Evolutionary conservation across 2,888 invertebrate genomes (phyloP).

Genomic region (Lepeophtheirus nordmannii): DNA sequence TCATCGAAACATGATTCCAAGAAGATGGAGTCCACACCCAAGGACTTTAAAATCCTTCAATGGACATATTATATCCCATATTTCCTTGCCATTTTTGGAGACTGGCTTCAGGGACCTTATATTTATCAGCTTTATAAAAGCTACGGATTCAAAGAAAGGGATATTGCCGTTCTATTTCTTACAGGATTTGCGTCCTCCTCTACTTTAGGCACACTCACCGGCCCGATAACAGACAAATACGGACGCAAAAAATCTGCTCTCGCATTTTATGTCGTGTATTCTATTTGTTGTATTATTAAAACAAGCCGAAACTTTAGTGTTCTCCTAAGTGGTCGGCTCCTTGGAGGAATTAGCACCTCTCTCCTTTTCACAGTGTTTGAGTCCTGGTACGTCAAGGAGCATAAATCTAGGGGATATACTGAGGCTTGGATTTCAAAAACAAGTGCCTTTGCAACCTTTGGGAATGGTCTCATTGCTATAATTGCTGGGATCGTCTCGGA

Average conservation of each 20-base stretch:
- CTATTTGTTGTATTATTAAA: constrained; percentile 39
- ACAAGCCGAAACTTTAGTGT: constrained; percentile 37
- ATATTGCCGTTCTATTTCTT: constrained; percentile 44
- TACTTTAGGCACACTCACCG: constrained; percentile 41
- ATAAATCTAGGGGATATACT: constrained; percentile 42
- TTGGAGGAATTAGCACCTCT: constrained; percentile 44
- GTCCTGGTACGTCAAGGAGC: constrained; percentile 44
- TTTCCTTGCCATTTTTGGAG: constrained; percentile 42
- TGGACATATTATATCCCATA: constrained; percentile 41
- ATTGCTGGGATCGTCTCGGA: constrained; percentile 42
- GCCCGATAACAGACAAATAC: constrained; percentile 42
- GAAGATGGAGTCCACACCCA: constrained; percentile 29
- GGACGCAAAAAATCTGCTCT: constrained; percentile 43
- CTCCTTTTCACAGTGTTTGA: constrained; percentile 45
- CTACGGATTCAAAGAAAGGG: constrained; percentile 42
- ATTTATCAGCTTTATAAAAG: constrained; percentile 43
- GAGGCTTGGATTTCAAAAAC: constrained; percentile 43
- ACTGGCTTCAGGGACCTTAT: constrained; percentile 47
- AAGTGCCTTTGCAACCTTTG: constrained; percentile 42
- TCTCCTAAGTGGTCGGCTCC: constrained; percentile 38
- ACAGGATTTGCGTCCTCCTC: constrained; percentile 45
- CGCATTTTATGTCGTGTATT: constrained; percentile 37
- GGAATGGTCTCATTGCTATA: constrained; percentile 44
- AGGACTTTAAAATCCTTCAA: constrained; percentile 38
- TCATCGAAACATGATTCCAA: background rate